Evolutionary conservation across 2,888 invertebrate genomes (phyloP).

Genomic region (Harmothoe impar): DNA sequence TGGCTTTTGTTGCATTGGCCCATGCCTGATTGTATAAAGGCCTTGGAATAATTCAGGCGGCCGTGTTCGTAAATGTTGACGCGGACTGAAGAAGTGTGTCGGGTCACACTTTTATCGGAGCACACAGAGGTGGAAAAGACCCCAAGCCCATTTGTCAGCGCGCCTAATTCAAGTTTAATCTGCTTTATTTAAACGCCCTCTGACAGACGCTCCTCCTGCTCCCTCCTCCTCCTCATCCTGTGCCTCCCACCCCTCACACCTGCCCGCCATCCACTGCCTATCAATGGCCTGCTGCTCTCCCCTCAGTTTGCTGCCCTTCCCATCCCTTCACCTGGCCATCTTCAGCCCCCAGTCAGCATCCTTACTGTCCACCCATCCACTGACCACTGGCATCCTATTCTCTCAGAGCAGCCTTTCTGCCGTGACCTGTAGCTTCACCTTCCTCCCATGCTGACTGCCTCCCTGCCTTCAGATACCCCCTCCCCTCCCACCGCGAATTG

Average conservation of each 20-base stretch:
- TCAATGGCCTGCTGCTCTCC: background rate
- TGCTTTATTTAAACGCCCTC: constrained; percentile 5
- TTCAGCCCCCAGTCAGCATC: too few species aligned
- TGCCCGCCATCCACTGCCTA: background rate
- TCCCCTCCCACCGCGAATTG: too few species aligned
- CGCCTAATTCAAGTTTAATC: constrained; percentile 36
- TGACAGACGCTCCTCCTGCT: background rate
- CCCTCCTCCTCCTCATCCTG: background rate
- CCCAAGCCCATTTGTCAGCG: background rate
- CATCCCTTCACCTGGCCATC: too few species aligned
- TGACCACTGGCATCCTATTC: too few species aligned
- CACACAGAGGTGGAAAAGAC: background rate
- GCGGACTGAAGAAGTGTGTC: background rate
- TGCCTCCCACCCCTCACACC: background rate
- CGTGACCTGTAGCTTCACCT: too few species aligned
- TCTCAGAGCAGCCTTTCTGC: too few species aligned
- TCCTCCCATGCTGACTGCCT: too few species aligned
- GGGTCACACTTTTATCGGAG: constrained; percentile 9
- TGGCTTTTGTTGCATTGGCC: background rate
- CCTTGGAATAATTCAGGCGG: background rate
- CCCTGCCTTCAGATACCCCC: too few species aligned
- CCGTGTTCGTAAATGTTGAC: constrained; percentile 4
- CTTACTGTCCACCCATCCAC: too few species aligned
- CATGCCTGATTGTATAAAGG: background rate
- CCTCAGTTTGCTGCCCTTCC: background rate